A percentile compares a stretch with the other conserved stretches of the same genome.
Conservation (phyloP, 2,113 vertebrate species). For the Ceyx cyanopectus region DNA sequence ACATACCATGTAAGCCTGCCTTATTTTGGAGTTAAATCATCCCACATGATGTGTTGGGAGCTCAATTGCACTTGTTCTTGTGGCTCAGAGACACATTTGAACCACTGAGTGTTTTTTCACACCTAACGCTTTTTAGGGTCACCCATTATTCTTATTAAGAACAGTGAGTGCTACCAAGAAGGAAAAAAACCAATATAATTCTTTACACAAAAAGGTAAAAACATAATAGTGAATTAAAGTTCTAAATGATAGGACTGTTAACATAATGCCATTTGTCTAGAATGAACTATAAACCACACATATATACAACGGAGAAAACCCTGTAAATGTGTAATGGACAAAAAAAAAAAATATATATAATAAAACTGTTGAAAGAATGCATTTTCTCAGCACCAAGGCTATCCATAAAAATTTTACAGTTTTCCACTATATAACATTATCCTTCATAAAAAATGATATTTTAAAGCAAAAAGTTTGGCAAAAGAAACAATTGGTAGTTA, state of each 20-base stretch:
- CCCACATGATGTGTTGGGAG: neutral
- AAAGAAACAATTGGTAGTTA: conserved; percentile 72
- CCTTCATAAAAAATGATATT: conserved; percentile 78
- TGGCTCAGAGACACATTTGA: neutral
- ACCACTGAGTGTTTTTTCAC: conserved; percentile 1
- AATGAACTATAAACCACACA: conserved; percentile 64
- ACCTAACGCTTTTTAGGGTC: conserved; percentile 17
- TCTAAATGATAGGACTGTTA: conserved; percentile 72
- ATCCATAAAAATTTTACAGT: conserved; percentile 75
- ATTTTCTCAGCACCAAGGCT: conserved; percentile 72
- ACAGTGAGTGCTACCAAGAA: neutral
- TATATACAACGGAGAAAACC: conserved; percentile 60
- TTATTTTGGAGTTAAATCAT: neutral
- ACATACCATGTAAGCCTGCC: neutral
- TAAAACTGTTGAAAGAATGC: conserved; percentile 75
- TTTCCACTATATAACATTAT: conserved; percentile 76
- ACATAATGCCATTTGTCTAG: conserved; percentile 73
- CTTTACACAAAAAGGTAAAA: conserved; percentile 52
- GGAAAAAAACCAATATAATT: conserved; percentile 9
- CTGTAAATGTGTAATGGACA: conserved; percentile 70
- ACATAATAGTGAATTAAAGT: conserved; percentile 70
- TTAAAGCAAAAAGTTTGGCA: conserved; percentile 76
- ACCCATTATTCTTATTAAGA: conserved; percentile 43
- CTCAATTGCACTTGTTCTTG: neutral
- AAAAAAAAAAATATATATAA: conserved; percentile 68